These are phyloP conservation scores for Cyrtonyx montezumae DNA, from an alignment of 2,113 vertebrate species.

Conservation along the genomic window DNA sequence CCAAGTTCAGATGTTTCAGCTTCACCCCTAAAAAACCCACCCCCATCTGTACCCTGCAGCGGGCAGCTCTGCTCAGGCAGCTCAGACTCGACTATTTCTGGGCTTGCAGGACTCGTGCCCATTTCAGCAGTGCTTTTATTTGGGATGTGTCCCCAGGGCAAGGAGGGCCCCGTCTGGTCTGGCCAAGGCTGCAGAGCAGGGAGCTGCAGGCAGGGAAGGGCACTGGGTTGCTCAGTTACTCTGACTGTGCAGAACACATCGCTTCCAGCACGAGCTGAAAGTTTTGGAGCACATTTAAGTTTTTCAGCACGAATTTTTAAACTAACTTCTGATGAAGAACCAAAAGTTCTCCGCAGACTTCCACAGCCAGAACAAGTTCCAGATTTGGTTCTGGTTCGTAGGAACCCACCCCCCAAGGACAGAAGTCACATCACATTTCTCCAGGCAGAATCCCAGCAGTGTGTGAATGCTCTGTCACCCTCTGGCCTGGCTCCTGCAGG, in stretches of 20 bases:
- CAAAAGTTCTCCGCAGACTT: neutral
- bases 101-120: neutral
- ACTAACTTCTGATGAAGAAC: neutral
- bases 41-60: neutral
- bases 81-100: slow-evolving; percentile 1
- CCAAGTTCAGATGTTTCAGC: neutral
- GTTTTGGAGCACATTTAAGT: rapidly evolving
- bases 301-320: neutral
- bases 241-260: neutral
- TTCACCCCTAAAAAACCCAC: neutral
- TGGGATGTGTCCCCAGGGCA: slow-evolving; percentile 39
- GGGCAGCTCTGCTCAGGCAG: neutral
- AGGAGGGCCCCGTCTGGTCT: slow-evolving; percentile 3
- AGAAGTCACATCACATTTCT: neutral
- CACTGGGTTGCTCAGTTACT: neutral
- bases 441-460: neutral
- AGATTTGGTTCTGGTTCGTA: neutral
- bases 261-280: neutral
- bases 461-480: neutral
- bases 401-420: neutral
- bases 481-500: rapidly evolving
- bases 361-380: neutral
- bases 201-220: slow-evolving; percentile 1
- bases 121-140: neutral
- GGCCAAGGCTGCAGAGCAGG: slow-evolving; percentile 47